These are phyloP conservation scores for Zhuqinia jingwanae DNA, from an alignment of 2,888 invertebrate genomes.

Conservation along the genomic window DNA sequence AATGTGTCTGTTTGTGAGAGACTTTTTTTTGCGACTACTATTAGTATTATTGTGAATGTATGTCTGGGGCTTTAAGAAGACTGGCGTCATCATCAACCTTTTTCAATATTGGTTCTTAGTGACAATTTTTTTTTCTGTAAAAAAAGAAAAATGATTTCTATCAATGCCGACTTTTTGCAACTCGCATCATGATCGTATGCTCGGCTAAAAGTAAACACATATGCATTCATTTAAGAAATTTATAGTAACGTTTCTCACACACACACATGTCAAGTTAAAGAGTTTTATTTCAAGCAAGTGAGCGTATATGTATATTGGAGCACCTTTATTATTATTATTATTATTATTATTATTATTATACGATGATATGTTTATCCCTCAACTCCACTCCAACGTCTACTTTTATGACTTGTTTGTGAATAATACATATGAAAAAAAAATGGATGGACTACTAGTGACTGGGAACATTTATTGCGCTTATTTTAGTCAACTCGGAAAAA, in stretches of 20 bases:
- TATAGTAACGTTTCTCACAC: constrained; percentile 32
- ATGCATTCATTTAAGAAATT: constrained; percentile 19
- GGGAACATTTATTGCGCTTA: neutral
- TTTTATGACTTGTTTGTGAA: constrained; percentile 54
- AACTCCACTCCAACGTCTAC: constrained; percentile 15
- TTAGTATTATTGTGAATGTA: no score
- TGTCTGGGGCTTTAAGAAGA: no score
- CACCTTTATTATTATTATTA: constrained; percentile 6
- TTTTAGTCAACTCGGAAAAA: constrained; percentile 36
- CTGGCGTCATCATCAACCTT: no score
- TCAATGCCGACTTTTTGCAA: no score
- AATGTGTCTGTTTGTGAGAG: no score
- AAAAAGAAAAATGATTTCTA: no score
- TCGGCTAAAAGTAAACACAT: constrained; percentile 34
- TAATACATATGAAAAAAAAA: neutral
- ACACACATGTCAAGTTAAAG: neutral
- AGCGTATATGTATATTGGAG: no score
- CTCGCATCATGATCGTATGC: neutral
- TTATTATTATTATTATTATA: no score
- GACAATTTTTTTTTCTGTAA: neutral
- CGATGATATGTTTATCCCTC: no score
- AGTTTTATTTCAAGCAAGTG: no score
- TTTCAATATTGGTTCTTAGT: no score
- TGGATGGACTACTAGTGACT: neutral
- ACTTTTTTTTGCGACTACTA: no score